Evolutionary conservation across 2,113 vertebrate genomes (phyloP), one percentile per base, ranked within the genome.

Genomic region (Macrotus californicus): DNA sequence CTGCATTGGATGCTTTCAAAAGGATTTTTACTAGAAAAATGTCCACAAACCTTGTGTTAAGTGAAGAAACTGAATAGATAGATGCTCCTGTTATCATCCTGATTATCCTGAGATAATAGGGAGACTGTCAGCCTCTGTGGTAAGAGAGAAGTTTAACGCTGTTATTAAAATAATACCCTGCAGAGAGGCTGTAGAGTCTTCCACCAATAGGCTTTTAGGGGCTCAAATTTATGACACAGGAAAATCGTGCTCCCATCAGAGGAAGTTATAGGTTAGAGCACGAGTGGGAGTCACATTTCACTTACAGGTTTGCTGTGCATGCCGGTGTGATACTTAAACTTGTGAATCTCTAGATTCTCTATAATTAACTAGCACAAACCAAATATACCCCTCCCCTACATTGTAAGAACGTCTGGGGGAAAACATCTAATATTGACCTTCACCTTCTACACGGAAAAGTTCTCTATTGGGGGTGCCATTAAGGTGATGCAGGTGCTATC

Each of bases 31-130:
- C 36, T 54, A 69, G 66, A 29, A 93, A 95, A 87, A 86, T 83
- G 39, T 89, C 89, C 86, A 69, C 48, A 59, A 82, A 67, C 21
- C 61, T 64, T 89, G 64, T 64, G 8, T 72, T 94, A 18, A 26
- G n/a, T 61, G 73, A 86, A 94, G 26, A 86, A 94, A 70, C 13
- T 43, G 89, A 93, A n/a, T 83, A 94, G 79, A 81, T 7, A 92
- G 79, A 81, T 7, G 90, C 70, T 48, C 19, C 64, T 69, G 11
- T 56, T 26, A 31, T 12, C 59, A 36, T 14, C 14, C 66, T 79
- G 93, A 95, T 67, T 82, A 77, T 56, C 36, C 82, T 83, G 66
- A 95, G 56, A 15, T 82, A 56, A 75, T 4, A 81, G 41, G 64
- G 24, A 39, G 36, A 81, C 21, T 59, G 12, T 54, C 85, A 79